Conservation (phyloP, 2,113 vertebrate genomes). For the Potamarius usumacintae region DNA sequence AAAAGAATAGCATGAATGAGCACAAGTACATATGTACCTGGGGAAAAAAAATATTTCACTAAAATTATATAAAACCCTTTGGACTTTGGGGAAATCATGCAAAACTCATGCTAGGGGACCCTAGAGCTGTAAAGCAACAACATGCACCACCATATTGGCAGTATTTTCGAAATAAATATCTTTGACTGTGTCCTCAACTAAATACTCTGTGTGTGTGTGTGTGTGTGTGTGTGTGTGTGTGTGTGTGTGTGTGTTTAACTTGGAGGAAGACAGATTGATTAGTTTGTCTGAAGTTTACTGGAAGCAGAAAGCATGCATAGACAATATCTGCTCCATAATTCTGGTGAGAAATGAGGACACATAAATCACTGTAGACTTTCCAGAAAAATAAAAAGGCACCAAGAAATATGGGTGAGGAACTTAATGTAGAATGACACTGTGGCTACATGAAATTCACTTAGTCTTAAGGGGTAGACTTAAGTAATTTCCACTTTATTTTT, state of each 20-base stretch:
- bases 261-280: background rate
- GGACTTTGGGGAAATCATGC: background rate
- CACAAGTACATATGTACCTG: background rate
- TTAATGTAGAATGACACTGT: background rate
- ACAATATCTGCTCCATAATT: conserved; percentile 13
- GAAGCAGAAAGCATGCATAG: background rate
- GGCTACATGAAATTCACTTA: conserved; percentile 6
- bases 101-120: background rate
- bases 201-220: background rate
- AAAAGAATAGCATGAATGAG: background rate
- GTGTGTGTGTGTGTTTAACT: background rate
- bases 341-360: conserved; percentile 18
- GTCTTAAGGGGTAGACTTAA: background rate
- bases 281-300: background rate
- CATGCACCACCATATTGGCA: background rate
- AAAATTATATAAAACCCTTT: background rate
- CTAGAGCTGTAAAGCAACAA: background rate
- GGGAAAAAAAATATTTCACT: background rate
- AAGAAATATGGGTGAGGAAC: conserved; percentile 27
- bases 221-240: no score
- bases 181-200: background rate
- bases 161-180: background rate
- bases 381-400: conserved; percentile 13
- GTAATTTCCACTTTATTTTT: background rate
- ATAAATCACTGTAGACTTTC: conserved; percentile 2